These are phyloP conservation scores for Thermophis baileyi DNA, from an alignment of 2,113 vertebrate species.

Conservation along the genomic window DNA sequence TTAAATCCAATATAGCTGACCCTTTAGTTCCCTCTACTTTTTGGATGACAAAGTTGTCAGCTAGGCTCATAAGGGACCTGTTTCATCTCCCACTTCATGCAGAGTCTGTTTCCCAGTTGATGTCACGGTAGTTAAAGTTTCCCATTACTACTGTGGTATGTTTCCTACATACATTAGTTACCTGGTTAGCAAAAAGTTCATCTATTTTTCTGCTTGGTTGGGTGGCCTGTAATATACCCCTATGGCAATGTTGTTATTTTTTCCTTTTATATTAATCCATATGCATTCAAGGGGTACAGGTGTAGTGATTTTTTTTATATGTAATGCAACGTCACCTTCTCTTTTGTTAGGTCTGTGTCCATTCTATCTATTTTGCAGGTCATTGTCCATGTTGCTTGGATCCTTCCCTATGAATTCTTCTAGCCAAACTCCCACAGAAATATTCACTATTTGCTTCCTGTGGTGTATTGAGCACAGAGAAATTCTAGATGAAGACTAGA, in stretches of 20 bases:
- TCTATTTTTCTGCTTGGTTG: too few relatives aligned
- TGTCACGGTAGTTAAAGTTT: too few relatives aligned
- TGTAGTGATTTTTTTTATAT: too few relatives aligned
- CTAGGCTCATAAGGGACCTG: neutral
- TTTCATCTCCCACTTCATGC: neutral
- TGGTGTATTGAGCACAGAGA: neutral
- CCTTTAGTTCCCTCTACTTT: neutral
- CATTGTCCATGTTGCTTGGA: neutral
- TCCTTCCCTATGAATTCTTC: neutral
- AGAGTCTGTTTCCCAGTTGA: neutral
- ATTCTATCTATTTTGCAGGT: neutral
- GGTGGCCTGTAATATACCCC: too few relatives aligned
- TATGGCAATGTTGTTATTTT: too few relatives aligned
- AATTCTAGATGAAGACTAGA: neutral
- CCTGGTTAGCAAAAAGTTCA: too few relatives aligned
- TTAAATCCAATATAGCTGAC: neutral
- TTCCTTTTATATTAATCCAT: too few relatives aligned
- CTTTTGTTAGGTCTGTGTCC: neutral
- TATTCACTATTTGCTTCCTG: neutral
- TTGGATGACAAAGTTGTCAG: neutral
- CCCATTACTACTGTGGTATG: too few relatives aligned
- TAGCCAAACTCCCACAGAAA: neutral
- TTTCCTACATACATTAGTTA: too few relatives aligned
- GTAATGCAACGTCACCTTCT: too few relatives aligned
- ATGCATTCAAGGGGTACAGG: too few relatives aligned